Percentiles rank a stretch among this genome's conserved stretches.
Conservation (phyloP, 2,888 invertebrate genomes). For the Drosophila merina region DNA sequence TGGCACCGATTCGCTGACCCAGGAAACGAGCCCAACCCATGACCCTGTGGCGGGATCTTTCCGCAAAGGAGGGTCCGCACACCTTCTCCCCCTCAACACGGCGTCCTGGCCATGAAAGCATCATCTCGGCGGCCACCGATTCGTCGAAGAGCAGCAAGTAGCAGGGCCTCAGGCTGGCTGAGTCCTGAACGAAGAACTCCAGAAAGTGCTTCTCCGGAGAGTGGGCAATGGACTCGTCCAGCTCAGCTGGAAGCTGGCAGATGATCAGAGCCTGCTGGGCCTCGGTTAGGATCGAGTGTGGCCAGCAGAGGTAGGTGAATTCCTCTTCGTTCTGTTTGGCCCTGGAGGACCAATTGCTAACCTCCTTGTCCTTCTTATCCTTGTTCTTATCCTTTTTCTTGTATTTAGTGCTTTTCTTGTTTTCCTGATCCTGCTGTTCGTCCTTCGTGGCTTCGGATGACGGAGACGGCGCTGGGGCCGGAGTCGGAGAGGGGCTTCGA, state of each 20-base stretch:
- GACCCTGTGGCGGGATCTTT: constrained; percentile 2
- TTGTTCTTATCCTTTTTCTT: background rate
- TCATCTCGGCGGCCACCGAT: background rate
- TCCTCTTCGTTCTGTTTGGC: background rate
- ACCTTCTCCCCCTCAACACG: background rate
- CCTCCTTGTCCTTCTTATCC: background rate
- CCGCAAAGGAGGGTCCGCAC: constrained; percentile 1
- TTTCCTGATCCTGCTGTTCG: background rate
- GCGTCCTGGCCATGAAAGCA: constrained; percentile 14
- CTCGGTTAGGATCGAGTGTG: constrained; percentile 10
- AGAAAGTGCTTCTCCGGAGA: constrained; percentile 14
- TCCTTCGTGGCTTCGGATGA: background rate
- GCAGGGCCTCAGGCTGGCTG: constrained; percentile 1
- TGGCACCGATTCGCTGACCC: background rate
- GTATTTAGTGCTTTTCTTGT: background rate
- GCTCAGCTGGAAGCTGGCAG: constrained; percentile 18
- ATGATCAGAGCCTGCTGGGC: constrained; percentile 33
- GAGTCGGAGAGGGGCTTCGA: background rate
- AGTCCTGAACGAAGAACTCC: constrained; percentile 14
- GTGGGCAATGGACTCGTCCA: constrained; percentile 3
- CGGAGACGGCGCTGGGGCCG: background rate
- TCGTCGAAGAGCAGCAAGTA: constrained; percentile 28
- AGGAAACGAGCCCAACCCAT: background rate
- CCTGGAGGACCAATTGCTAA: background rate
- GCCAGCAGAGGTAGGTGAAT: constrained; percentile 25